Evolutionary conservation across 2,113 vertebrate genomes (phyloP).

Genomic region (Pollachius pollachius): DNA sequence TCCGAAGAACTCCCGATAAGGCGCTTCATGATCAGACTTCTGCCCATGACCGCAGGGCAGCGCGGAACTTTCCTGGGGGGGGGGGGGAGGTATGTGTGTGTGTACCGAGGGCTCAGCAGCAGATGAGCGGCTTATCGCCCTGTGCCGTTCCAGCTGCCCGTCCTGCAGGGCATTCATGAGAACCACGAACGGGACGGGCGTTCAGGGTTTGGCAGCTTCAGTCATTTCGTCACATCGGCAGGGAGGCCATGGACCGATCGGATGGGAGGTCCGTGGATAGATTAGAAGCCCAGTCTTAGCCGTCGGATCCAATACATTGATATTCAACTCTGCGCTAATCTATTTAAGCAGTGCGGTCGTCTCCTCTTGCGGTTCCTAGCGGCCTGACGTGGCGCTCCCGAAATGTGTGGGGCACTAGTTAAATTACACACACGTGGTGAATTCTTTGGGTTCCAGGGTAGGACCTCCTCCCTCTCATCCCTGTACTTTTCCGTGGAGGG

Average conservation of each 20-base stretch:
- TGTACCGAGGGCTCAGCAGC: constrained; percentile 5
- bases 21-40: constrained; percentile 27
- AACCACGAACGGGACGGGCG: constrained; percentile 22
- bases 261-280: neutral
- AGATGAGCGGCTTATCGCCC: constrained; percentile 44
- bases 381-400: too few relatives aligned
- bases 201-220: constrained; percentile 39
- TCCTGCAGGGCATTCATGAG: constrained; percentile 47
- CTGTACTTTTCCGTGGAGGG: constrained; percentile 13
- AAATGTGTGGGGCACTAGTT: neutral
- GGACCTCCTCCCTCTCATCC: constrained; percentile 26
- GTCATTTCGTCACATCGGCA: constrained; percentile 36
- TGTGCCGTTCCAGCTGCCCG: constrained; percentile 35
- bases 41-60: constrained; percentile 39
- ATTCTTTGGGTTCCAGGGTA: constrained; percentile 14
- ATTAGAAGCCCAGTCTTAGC: neutral
- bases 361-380: too few relatives aligned
- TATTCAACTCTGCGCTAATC: too few relatives aligned
- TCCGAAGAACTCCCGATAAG: constrained; percentile 36
- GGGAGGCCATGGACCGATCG: constrained; percentile 11
- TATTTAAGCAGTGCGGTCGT: too few relatives aligned
- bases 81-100: constrained; percentile 30
- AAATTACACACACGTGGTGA: constrained; percentile 22
- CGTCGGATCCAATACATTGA: neutral
- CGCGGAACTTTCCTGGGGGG: constrained; percentile 28